A percentile compares a stretch with the other conserved stretches of the same genome.
Evolutionary conservation across 2,113 vertebrate genomes (phyloP).

Genomic region (Thamnaconus septentrionalis): DNA sequence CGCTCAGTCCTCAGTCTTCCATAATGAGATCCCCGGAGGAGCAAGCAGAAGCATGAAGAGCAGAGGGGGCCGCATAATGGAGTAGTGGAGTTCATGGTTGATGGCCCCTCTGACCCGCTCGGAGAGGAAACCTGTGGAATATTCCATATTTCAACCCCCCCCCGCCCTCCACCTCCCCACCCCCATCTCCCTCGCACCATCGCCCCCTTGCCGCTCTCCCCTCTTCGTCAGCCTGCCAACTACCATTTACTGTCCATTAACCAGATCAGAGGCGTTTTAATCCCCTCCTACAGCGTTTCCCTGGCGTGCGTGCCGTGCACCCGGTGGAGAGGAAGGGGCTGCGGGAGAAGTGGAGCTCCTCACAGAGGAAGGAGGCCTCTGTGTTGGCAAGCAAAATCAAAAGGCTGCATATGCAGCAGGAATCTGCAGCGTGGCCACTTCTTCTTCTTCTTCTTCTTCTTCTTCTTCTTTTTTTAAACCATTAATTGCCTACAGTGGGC

Average conservation of each 20-base stretch:
- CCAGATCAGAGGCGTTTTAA: conserved; percentile 56
- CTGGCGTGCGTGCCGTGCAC: conserved; percentile 29
- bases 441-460: neutral
- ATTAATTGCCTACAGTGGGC: neutral
- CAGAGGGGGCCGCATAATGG: conserved; percentile 4
- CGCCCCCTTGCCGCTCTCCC: conserved; percentile 2
- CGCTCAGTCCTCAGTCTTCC: conserved; percentile 32
- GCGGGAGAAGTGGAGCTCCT: conserved; percentile 6
- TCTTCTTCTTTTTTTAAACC: too few species aligned
- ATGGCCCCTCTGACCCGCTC: conserved; percentile 43
- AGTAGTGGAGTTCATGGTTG: conserved; percentile 23
- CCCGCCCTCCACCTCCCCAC: neutral
- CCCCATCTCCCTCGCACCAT: conserved; percentile 7
- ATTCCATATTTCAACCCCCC: neutral
- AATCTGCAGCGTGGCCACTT: neutral
- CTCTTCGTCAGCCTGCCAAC: conserved; percentile 36
- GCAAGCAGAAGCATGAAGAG: conserved; percentile 28
- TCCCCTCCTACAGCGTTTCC: conserved; percentile 30
- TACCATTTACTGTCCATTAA: conserved; percentile 59
- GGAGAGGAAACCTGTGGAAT: conserved; percentile 28
- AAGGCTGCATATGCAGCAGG: conserved; percentile 21
- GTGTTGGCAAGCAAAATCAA: conserved; percentile 28
- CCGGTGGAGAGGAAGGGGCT: conserved; percentile 8
- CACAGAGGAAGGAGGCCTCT: conserved; percentile 8
- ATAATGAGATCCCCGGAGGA: conserved; percentile 75